Base-by-base conservation (phyloP, 92 coral and sea anemone genomes). In the Parazoanthus atlanticus region DNA sequence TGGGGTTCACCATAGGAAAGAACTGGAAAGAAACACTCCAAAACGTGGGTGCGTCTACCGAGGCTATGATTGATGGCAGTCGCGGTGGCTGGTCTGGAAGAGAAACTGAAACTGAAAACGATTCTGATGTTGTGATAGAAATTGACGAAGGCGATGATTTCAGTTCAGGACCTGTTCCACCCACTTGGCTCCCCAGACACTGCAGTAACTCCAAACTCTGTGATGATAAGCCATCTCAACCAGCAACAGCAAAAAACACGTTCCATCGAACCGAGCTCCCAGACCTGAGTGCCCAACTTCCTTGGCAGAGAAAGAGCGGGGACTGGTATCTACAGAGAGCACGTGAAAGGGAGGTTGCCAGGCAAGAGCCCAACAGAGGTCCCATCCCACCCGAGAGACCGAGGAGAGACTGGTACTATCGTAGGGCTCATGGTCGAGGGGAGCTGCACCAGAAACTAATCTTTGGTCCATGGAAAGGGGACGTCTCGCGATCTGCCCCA, bases 261-360 rank as follows among this genome's bases (percentile, higher is more conserved):
- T 65, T 65, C 52, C 56, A 66, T 82, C 76, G 29, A 43, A 19
- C 38, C 31, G 77, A 70, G 43, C 25, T 46, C 31, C 40, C 12
- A 36, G 38, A 21, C 34, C 19, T 12, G 21, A 30, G 21, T 11
- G 19, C 34, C 29, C 38, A 36, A 65, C n/a, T 30, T 23, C 13
- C 26, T 21, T 29, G 77, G 54, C 87, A 28, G 40, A 43, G 87
- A 46, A 84, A 70, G 78, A 84, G 29, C 26, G 78, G 87, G 38
- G 58, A 84, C 6, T 84, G 87, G 87, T 84, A 84, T 70, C 29
- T 70, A 43, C 87, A 84, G 41, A 70, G 87, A 70, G 87, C 78
- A 16, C 77, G 5, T 46, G 87, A 69, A 28, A 43, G 87, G 41
- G 78, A 84, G 74, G 40, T 30, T 15, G 41, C 87, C 0, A 84